Base-by-base conservation (phyloP, 2,888 invertebrate genomes). In the Synergus umbraculus region DNA sequence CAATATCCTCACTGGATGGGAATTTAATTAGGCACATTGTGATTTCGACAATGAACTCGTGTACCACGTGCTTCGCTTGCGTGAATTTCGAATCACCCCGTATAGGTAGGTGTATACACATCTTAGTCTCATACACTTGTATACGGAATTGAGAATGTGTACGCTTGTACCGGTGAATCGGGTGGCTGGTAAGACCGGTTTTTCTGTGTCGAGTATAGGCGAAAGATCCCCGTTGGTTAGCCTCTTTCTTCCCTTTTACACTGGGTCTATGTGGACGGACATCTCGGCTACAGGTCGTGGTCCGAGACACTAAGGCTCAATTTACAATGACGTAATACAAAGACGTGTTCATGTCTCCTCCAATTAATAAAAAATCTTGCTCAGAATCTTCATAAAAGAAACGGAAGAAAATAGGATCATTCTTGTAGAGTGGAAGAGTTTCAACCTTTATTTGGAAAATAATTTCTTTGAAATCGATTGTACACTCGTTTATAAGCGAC, bases 181-280 rank as follows among this genome's bases (percentile, higher is more conserved):
- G 44, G 81, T 82, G 84, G 84, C 85, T 87, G 84, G 88, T 83
- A 86, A 87, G 87, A 91, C 91, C 90, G 91, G 91, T 90, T 91
- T 90, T 89, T 86, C 86, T 86, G 69, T 46, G 86, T 89, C 88
- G 89, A 87, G 88, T 88, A 15, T 49, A 88, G 90, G 90, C 90
- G 89, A 90, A 88, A 89, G 89, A 86, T 87, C 88, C 87, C 85
- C 87, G 88, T 88, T 89, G 90, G 90, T 89, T 89, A 90, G 88
- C 87, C n/a, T 58, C 89, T 83, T 86, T 43, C 78, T 81, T 77
- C 58, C 64, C 44, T 18, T 9, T 15, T 65, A 43, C 41, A 12
- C 44, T 67, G 44, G 46, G 44, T 22, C 60, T 60, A 60, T 60
- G 9, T 10, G 46, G 49, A 69, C 15, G 69, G 69, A 69, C 69